Evolutionary conservation across 1,140 invertebrate genomes (phyloP).

Genomic region (Drosophila hydei): DNA sequence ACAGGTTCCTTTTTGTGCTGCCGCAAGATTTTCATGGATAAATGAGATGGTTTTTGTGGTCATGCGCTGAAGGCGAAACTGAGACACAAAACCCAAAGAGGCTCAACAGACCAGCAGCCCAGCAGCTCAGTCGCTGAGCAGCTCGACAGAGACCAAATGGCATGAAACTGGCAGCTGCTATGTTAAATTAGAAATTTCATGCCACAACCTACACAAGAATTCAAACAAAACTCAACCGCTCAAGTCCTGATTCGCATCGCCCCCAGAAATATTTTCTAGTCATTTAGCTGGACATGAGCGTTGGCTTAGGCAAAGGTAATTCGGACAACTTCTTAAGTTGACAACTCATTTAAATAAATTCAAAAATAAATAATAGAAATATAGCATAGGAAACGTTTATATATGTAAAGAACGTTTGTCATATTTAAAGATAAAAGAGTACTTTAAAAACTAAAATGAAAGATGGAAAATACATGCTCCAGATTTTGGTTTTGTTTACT

Average conservation of each 20-base stretch:
- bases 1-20: slow-evolving; percentile 58
- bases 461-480: too few relatives aligned
- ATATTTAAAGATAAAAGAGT: too few relatives aligned
- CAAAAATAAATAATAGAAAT: not conserved
- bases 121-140: too few relatives aligned
- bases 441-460: not conserved
- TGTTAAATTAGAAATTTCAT: slow-evolving; percentile 20
- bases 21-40: slow-evolving; percentile 77
- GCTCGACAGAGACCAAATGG: slow-evolving; percentile 12
- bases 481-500: too few relatives aligned
- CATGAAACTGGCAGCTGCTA: slow-evolving; percentile 66
- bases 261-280: slow-evolving; percentile 33
- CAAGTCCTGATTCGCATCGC: not conserved
- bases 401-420: not conserved
- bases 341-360: slow-evolving; percentile 6
- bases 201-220: slow-evolving; percentile 4
- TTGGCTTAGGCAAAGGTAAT: not conserved
- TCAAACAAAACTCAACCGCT: slow-evolving; percentile 2
- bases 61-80: slow-evolving; percentile 54
- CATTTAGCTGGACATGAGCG: not conserved
- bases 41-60: slow-evolving; percentile 81
- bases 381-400: too few relatives aligned
- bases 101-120: not conserved
- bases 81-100: slow-evolving; percentile 46
- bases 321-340: not conserved